These are phyloP conservation scores for Phasianus colchicus DNA, from an alignment of 2,113 vertebrate genomes.

Conservation along the genomic window DNA sequence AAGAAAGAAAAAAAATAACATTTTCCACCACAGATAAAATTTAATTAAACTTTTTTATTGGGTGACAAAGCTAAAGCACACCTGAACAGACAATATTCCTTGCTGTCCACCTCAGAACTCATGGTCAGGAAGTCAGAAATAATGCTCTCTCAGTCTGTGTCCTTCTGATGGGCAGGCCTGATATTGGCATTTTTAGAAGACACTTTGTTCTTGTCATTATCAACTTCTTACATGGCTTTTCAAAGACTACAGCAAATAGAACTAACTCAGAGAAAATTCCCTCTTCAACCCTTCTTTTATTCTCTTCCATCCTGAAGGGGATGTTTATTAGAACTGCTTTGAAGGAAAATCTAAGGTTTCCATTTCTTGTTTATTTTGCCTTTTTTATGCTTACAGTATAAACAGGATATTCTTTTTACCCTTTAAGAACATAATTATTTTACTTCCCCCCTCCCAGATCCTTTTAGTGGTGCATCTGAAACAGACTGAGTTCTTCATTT, in stretches of 20 bases:
- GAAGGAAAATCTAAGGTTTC: neutral
- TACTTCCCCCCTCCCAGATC: neutral
- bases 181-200: neutral
- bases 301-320: neutral
- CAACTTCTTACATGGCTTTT: neutral
- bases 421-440: neutral
- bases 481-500: neutral
- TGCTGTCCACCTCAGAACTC: neutral
- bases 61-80: neutral
- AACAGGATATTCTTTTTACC: neutral
- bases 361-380: neutral
- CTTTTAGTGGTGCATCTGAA: neutral
- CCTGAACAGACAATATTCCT: neutral
- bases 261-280: neutral
- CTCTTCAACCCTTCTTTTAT: neutral
- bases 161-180: neutral
- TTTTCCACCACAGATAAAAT: neutral
- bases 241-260: neutral
- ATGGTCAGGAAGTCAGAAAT: neutral
- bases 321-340: neutral
- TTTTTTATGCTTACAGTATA: neutral
- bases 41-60: neutral
- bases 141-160: neutral
- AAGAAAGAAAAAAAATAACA: accelerated
- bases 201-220: neutral